A percentile compares a stretch with the other conserved stretches of the same genome.
Conservation (phyloP, 2,888 invertebrate genomes). For the Chalcis sispes region DNA sequence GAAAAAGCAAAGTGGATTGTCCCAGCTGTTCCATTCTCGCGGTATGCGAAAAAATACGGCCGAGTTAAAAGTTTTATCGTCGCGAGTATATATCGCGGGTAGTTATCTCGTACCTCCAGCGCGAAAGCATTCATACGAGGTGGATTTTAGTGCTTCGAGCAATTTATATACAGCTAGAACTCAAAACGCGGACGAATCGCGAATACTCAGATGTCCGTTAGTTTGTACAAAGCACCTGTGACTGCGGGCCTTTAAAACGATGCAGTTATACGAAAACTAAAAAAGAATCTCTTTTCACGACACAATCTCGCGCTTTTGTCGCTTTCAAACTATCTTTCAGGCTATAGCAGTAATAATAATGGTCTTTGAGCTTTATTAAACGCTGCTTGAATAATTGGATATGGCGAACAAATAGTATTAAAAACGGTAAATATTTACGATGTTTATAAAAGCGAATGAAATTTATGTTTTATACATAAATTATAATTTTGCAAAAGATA, state of each 20-base stretch:
- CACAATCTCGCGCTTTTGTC: slow-evolving; percentile 12
- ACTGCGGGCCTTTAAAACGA: neutral
- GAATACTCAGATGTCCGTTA: slow-evolving; percentile 21
- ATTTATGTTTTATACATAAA: no score
- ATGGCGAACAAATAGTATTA: no score
- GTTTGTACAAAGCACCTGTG: slow-evolving; percentile 8
- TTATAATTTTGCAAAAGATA: no score
- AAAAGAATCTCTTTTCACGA: slow-evolving; percentile 29
- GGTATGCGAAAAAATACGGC: no score
- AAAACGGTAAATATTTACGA: no score
- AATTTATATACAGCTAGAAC: slow-evolving; percentile 4
- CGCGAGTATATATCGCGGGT: no score
- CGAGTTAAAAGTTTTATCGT: no score
- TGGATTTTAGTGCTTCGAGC: neutral
- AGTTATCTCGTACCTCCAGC: neutral
- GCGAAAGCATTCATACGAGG: no score
- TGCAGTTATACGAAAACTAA: slow-evolving; percentile 6
- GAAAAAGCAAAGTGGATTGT: slow-evolving; percentile 8
- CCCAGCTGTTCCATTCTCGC: no score
- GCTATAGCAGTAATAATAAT: slow-evolving; percentile 29
- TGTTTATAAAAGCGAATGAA: no score
- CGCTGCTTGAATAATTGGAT: no score
- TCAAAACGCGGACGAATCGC: slow-evolving; percentile 7
- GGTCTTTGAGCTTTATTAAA: neutral
- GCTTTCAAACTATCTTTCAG: slow-evolving; percentile 11